phyloP scores from a whole-genome alignment of 2,888 invertebrate species.

The Drosophila percnosoma region DNA sequence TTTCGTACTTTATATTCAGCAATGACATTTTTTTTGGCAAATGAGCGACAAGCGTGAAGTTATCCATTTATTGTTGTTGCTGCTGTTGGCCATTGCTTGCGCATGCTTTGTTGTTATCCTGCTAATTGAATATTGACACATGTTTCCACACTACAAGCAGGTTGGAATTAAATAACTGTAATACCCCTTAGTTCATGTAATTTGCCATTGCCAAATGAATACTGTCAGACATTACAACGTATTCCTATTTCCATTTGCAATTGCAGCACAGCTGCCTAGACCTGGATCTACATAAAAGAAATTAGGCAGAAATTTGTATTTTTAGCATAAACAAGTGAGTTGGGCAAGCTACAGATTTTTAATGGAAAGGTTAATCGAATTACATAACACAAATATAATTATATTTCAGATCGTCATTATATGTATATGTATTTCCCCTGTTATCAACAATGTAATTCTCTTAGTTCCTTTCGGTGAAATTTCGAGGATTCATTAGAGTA shows the following conservation, averaged over 20 bases:
- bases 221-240: conserved; percentile 2
- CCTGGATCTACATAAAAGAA: neutral
- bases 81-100: conserved; percentile 15
- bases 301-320: neutral
- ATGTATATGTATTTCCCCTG: neutral
- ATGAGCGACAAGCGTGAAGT: conserved; percentile 26
- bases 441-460: neutral
- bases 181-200: conserved; percentile 18
- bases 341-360: neutral
- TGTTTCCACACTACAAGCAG: conserved; percentile 12
- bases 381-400: neutral
- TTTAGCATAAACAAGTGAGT: too few species aligned
- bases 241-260: conserved; percentile 27
- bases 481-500: neutral
- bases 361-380: neutral
- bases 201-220: conserved; percentile 25
- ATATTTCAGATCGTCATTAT: neutral
- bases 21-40: neutral
- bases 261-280: neutral
- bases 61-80: conserved; percentile 11
- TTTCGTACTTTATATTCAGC: neutral
- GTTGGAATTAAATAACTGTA: conserved; percentile 1
- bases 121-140: conserved; percentile 62
- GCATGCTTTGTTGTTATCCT: conserved; percentile 20
- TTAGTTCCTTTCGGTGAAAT: too few species aligned